Base-by-base conservation (phyloP, 1,140 invertebrate species). In the Drosophila tani region DNA sequence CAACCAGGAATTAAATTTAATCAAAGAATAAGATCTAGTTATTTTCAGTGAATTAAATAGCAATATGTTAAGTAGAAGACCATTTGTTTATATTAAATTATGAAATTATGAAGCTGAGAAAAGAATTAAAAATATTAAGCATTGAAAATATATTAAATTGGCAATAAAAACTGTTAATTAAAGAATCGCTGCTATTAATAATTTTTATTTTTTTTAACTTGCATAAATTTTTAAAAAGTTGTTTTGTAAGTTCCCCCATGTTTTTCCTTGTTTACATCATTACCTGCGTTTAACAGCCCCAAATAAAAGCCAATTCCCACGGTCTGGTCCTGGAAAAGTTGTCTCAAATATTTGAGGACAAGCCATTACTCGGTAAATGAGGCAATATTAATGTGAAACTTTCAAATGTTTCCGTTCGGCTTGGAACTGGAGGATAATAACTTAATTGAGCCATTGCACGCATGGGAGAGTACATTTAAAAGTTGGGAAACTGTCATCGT, bases 361-460 rank as follows among this genome's bases (percentile, higher is more conserved):
- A 78, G 74, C 74, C 55, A 83, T 83, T 83, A 83, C 55, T 65
- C 65, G 41, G 57, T 68, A 85, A 82, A 82, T 82, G 67, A 70
- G 70, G 47, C 57, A 66, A 75, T 75, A 87, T 79, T 87, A 84
- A 55, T 66, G 76, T 74, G 59, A 58, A 83, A 77, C 77, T 87
- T 87, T 77, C 46, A 75, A 83, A 58, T 64, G 70, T 70, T 83
- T 69, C 51, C 63, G 50, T 80, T 79, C 43, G 32, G 24, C 55
- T 43, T 9, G 63, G 66, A 62, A 43, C 46, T 58, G 60, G 57
- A 60, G 62, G 41, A 49, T 87, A 88, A 88, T 88, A 88, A 83
- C 77, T 87, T 87, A 88, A 87, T 87, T 87, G 83, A 88, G 77
- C 60, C 60, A 70, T 81, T 53, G 77, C 84, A 88, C 68, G 84